A percentile compares a stretch with the other conserved stretches of the same genome.
phyloP scores from a whole-genome alignment of 2,888 invertebrate genomes.

The Dorcus hopei region DNA sequence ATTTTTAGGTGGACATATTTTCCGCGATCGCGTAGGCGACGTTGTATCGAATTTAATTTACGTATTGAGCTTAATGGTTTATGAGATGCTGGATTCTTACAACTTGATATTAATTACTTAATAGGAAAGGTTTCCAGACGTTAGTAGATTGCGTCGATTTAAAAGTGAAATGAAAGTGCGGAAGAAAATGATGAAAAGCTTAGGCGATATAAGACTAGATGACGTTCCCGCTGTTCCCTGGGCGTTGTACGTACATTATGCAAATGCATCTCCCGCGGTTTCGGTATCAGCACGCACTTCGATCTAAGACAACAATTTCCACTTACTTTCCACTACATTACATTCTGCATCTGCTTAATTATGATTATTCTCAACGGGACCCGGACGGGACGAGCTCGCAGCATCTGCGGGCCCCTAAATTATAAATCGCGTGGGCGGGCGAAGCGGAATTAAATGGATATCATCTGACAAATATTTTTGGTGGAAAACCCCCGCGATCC shows the following conservation, averaged over 20 bases:
- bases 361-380: conserved; percentile 40
- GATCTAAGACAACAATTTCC: conserved; percentile 32
- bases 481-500: background rate
- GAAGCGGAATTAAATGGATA: background rate
- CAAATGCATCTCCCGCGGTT: conserved; percentile 40
- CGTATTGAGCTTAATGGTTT: no score
- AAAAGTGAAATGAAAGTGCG: no score
- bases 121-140: no score
- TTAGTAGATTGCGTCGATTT: no score
- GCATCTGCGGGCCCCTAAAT: conserved; percentile 28
- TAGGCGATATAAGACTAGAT: background rate
- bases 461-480: background rate
- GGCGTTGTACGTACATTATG: conserved; percentile 38
- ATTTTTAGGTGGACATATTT: no score
- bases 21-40: no score
- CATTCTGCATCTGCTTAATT: conserved; percentile 39
- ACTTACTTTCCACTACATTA: conserved; percentile 40
- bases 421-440: conserved; percentile 27
- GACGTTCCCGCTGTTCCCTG: conserved; percentile 20
- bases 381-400: conserved; percentile 31
- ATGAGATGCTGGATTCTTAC: no score
- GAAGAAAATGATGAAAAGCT: no score
- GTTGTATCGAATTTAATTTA: no score
- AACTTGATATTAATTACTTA: no score
- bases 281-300: conserved; percentile 34